Conservation (phyloP, 2,113 vertebrate genomes). For the Cairina moschata region DNA sequence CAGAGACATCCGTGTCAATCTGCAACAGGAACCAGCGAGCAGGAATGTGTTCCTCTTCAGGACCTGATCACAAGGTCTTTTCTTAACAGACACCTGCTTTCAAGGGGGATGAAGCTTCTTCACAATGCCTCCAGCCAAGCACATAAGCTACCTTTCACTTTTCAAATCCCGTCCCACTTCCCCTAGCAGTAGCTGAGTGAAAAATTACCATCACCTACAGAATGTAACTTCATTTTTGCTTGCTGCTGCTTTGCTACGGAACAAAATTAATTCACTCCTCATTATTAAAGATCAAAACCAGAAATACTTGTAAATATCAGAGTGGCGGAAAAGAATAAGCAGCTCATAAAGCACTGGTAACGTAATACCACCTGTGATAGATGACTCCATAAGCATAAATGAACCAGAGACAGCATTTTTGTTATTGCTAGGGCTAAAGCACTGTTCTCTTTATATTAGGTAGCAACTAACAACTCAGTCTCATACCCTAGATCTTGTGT, state of each 20-base stretch:
- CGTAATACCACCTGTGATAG: fast-evolving
- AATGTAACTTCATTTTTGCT: background rate
- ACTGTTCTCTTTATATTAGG: background rate
- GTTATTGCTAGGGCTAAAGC: background rate
- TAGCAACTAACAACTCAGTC: background rate
- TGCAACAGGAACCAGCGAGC: background rate
- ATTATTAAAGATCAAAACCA: background rate
- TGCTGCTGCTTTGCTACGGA: background rate
- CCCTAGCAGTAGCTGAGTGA: background rate
- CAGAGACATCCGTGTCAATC: background rate
- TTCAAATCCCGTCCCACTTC: background rate
- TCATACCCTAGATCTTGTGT: background rate
- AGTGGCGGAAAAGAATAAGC: background rate
- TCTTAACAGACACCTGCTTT: background rate
- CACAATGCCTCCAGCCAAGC: background rate
- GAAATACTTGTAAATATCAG: background rate
- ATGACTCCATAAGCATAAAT: background rate
- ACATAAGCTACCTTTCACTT: background rate
- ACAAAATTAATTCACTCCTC: background rate
- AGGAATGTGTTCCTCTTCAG: background rate
- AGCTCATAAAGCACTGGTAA: background rate
- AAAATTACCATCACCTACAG: background rate
- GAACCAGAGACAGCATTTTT: background rate
- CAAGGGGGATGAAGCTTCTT: background rate
- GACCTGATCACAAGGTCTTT: background rate